These are phyloP conservation scores for Gnathonemus longibarbis DNA, from an alignment of 2,113 vertebrate genomes.

Conservation along the genomic window DNA sequence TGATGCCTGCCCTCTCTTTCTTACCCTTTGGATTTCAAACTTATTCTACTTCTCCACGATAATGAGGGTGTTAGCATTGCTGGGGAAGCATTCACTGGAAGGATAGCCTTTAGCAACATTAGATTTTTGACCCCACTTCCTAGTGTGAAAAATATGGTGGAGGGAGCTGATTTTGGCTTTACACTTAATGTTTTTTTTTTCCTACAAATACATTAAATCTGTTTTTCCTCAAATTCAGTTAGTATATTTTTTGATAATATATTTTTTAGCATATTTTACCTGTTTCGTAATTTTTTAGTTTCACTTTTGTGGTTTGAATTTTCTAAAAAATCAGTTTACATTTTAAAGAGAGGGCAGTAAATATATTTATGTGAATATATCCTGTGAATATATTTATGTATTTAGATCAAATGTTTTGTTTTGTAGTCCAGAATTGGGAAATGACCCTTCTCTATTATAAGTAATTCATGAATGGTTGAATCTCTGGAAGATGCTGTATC, in stretches of 20 bases:
- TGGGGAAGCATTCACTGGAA: constrained; percentile 37
- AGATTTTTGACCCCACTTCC: constrained; percentile 17
- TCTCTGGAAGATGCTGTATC: background rate
- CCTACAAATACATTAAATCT: background rate
- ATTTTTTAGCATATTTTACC: background rate
- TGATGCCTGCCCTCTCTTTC: constrained; percentile 21
- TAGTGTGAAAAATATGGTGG: constrained; percentile 15
- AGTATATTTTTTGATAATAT: background rate
- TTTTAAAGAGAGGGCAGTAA: no score
- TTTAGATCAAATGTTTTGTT: background rate
- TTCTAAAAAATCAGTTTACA: no score
- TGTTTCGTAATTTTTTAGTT: background rate
- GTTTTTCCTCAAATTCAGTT: constrained; percentile 4
- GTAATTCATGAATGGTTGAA: background rate
- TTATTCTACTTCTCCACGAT: constrained; percentile 25
- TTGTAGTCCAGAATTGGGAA: background rate
- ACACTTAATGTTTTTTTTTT: background rate
- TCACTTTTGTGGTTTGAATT: background rate
- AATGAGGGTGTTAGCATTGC: constrained; percentile 26
- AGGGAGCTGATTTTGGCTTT: constrained; percentile 21
- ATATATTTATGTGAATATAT: background rate
- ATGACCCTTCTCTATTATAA: background rate
- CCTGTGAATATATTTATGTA: background rate
- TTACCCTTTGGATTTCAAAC: constrained; percentile 21
- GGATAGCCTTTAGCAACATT: constrained; percentile 23